Conservation (phyloP, 2,888 invertebrate genomes). For the Choreutis nemorana region DNA sequence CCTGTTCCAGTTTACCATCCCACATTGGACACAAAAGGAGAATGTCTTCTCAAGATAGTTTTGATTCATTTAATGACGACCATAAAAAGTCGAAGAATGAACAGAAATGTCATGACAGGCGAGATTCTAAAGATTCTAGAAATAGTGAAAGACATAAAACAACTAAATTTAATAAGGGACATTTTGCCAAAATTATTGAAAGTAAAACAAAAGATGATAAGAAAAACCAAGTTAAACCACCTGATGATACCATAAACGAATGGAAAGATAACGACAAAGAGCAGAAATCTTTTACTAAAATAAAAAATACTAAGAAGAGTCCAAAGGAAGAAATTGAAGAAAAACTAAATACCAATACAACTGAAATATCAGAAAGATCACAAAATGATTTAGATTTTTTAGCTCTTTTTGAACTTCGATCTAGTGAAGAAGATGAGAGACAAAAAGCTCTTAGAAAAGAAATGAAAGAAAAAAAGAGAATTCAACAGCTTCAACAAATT, state of each 20-base stretch:
- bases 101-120: conserved; percentile 62
- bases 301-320: conserved; percentile 30
- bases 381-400: conserved; percentile 68
- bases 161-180: conserved; percentile 67
- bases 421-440: conserved; percentile 68
- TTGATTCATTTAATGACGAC: conserved; percentile 65
- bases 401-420: conserved; percentile 63
- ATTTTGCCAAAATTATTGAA: conserved; percentile 65
- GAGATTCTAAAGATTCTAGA: conserved; percentile 75
- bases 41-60: conserved; percentile 79
- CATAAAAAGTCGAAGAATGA: conserved; percentile 69
- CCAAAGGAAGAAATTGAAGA: conserved; percentile 29
- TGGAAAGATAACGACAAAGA: conserved; percentile 37
- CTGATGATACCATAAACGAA: conserved; percentile 44
- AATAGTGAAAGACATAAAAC: conserved; percentile 47
- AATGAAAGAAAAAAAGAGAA: conserved; percentile 64
- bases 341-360: conserved; percentile 19
- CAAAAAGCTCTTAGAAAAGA: conserved; percentile 62
- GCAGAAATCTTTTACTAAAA: conserved; percentile 22
- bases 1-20: conserved; percentile 67
- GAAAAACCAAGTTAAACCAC: conserved; percentile 60
- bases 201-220: conserved; percentile 69
- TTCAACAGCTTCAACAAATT: conserved; percentile 57
- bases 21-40: conserved; percentile 75
- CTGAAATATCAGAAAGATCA: conserved; percentile 30